These are phyloP conservation scores for Drosophila subquinaria DNA, from an alignment of 2,888 invertebrate genomes.

Conservation along the genomic window DNA sequence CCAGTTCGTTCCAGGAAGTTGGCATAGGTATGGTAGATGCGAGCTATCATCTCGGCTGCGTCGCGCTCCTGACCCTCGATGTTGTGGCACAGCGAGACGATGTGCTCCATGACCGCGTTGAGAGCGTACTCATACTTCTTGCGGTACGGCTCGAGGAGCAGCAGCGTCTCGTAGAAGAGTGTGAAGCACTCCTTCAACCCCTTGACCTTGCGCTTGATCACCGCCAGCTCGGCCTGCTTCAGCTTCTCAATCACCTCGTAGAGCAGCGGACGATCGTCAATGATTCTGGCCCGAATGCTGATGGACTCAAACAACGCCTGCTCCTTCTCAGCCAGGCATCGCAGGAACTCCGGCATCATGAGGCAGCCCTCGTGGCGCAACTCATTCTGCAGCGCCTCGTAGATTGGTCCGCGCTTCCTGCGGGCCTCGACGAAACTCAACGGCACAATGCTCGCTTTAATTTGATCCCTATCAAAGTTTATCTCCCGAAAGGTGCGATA, in stretches of 20 bases:
- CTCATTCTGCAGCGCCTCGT: conserved; percentile 72
- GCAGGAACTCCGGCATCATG: conserved; percentile 72
- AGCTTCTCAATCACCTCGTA: conserved; percentile 71
- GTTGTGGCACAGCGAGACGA: conserved; percentile 64
- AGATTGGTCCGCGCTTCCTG: conserved; percentile 65
- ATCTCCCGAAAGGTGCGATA: conserved; percentile 67
- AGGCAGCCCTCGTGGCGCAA: conserved; percentile 74
- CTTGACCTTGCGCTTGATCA: conserved; percentile 38
- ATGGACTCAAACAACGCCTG: conserved; percentile 52
- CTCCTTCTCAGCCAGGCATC: conserved; percentile 73
- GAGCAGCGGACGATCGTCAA: conserved; percentile 65
- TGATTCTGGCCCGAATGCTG: conserved; percentile 65
- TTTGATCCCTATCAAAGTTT: conserved; percentile 58
- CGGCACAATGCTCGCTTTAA: conserved; percentile 47
- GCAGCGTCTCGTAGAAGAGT: conserved; percentile 69
- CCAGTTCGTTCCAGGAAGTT: conserved; percentile 49
- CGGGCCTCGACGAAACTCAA: conserved; percentile 67
- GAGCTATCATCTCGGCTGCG: conserved; percentile 70
- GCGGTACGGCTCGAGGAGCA: conserved; percentile 63
- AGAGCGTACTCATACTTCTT: conserved; percentile 72
- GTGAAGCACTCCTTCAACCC: conserved; percentile 64
- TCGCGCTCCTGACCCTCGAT: conserved; percentile 53
- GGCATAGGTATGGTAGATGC: conserved; percentile 74
- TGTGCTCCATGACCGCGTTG: conserved; percentile 64
- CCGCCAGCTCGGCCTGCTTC: conserved; percentile 72